Percentiles rank a stretch among this genome's conserved stretches.
Evolutionary conservation across 2,113 vertebrate genomes (phyloP).

Genomic region (Colius striatus): DNA sequence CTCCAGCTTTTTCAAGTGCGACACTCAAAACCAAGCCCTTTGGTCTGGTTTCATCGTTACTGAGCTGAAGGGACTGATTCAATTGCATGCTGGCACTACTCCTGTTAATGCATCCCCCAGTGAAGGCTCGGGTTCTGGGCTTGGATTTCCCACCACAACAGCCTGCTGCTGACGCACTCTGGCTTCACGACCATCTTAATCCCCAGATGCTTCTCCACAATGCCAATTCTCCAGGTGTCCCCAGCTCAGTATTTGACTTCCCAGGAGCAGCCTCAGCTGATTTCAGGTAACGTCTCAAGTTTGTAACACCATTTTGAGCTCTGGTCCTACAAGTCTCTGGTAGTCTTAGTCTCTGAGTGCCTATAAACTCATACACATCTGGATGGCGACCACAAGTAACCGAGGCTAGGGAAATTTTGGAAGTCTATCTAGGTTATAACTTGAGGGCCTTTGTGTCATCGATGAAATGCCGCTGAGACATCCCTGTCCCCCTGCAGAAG

Average conservation of each 20-base stretch:
- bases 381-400: neutral
- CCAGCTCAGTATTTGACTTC: neutral
- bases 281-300: neutral
- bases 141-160: neutral
- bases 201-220: neutral
- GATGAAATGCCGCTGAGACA: neutral
- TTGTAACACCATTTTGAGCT: neutral
- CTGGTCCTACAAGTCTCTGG: neutral
- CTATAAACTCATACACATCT: neutral
- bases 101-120: constrained; percentile 19
- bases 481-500: neutral
- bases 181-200: neutral
- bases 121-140: neutral
- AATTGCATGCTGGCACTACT: constrained; percentile 12
- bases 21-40: neutral
- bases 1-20: neutral
- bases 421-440: neutral
- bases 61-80: constrained; percentile 31
- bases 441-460: neutral
- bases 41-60: constrained; percentile 12
- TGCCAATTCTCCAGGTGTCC: neutral
- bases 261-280: neutral
- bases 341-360: too few species aligned
- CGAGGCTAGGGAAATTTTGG: neutral
- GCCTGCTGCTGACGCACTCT: neutral